A percentile compares a stretch with the other conserved stretches of the same genome.
phyloP scores from a whole-genome alignment of 2,797 vertebrate species.

The Alauda arvensis region DNA sequence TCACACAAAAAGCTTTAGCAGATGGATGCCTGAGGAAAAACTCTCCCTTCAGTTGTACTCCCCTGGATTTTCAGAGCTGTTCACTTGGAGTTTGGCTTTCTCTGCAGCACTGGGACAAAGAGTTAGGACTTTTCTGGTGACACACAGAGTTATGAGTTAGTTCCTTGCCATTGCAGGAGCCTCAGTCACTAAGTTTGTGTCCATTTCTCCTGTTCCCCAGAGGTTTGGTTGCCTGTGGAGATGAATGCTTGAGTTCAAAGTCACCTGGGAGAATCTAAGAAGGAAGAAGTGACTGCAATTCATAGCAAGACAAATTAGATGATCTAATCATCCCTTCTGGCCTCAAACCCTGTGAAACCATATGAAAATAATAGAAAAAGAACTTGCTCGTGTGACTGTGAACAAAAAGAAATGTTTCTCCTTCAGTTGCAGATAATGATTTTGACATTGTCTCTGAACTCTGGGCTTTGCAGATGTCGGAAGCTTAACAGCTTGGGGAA shows the following conservation, averaged over 20 bases:
- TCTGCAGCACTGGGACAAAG: background rate
- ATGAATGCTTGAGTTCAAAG: background rate
- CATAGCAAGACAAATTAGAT: background rate
- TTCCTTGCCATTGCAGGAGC: background rate
- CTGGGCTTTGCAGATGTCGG: background rate
- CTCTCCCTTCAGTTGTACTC: fast-evolving
- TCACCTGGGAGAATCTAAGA: background rate
- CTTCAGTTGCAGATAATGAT: background rate
- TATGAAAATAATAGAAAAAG: background rate
- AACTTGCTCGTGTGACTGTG: fast-evolving
- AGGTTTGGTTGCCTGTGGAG: background rate
- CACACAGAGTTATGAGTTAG: background rate
- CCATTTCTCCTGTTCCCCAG: background rate
- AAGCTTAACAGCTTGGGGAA: background rate
- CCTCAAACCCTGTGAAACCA: background rate
- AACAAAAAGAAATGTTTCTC: background rate
- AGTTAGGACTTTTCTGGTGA: background rate
- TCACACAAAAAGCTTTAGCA: background rate
- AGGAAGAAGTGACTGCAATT: background rate
- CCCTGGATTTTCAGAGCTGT: background rate
- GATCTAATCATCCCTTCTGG: background rate
- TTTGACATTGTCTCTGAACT: background rate
- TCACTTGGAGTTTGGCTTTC: background rate
- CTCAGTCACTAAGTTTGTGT: background rate
- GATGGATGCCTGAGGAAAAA: background rate